These are phyloP conservation scores for Arothron firmamentum DNA, from an alignment of 2,113 vertebrate genomes.

Conservation along the genomic window DNA sequence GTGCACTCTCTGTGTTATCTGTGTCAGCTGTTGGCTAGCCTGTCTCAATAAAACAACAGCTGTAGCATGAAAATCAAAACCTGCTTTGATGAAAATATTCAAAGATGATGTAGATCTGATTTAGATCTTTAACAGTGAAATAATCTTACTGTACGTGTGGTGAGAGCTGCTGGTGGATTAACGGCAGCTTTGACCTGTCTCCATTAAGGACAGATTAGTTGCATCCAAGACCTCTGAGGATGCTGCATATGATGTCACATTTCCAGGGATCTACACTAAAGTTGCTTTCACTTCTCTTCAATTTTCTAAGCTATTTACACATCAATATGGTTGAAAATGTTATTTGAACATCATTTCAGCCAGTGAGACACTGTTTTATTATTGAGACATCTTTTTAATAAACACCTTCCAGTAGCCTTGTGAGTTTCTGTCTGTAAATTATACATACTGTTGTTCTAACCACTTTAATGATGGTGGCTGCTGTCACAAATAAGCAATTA, in stretches of 20 bases:
- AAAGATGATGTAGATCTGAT: too few relatives aligned
- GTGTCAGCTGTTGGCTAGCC: too few relatives aligned
- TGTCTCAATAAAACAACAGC: too few relatives aligned
- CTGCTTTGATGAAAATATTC: too few relatives aligned
- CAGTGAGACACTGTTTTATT: slow-evolving; percentile 1
- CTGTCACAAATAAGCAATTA: slow-evolving; percentile 67
- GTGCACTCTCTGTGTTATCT: too few relatives aligned
- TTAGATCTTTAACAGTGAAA: neutral
- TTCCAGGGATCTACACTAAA: neutral
- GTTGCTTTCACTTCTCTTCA: neutral
- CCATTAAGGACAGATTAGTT: too few relatives aligned
- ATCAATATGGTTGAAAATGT: slow-evolving; percentile 6
- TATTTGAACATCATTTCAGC: slow-evolving; percentile 11
- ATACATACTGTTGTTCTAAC: slow-evolving; percentile 35
- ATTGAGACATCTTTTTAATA: slow-evolving; percentile 17
- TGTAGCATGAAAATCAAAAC: too few relatives aligned
- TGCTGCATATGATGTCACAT: neutral
- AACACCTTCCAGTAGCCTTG: slow-evolving; percentile 4
- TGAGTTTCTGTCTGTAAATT: slow-evolving; percentile 15
- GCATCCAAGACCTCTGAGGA: neutral
- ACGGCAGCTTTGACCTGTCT: neutral
- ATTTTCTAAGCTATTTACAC: slow-evolving; percentile 13
- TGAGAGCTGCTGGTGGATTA: slow-evolving; percentile 9
- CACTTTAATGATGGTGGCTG: slow-evolving; percentile 33
- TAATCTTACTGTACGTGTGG: neutral